Base-by-base conservation (phyloP, 2,888 invertebrate genomes). In the Tridacna crocea region DNA sequence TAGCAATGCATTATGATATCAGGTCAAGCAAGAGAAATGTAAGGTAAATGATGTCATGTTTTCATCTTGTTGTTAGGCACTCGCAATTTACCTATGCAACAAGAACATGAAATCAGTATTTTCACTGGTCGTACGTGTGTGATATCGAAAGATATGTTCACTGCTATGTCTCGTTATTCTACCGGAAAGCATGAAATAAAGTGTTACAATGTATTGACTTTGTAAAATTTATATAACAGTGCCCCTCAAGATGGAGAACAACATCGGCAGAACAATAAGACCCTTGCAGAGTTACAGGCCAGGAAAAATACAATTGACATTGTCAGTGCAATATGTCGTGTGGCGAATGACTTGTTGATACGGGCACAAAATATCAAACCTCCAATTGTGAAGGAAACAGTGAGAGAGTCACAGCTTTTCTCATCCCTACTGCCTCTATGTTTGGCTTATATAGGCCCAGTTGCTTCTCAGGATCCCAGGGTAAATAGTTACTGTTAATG, bases 351-450 rank as follows among this genome's bases (percentile, higher is more conserved):
- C 89, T 95, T 98, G 77, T 95, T 98, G 90, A 96, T 96, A n/a
- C 94, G 96, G 75, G 96, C 97, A 0, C 96, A 97, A 65, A 97
- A 97, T 73, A 81, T 85, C 19, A 76, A 82, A 27, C 85, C 91
- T 84, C 92, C 91, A 55, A 88, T 89, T 60, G 90, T 93, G 61
- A 89, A 91, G 60, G 93, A 93, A 66, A 95, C 96, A 70, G 93
- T 97, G 51, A 96, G 96, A 68, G 95, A 95, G 61, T 96, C 96
- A 3, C 95, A 95, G 84, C 94, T 96, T 88, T 96, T 97, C 92
- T 97, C 96, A 58, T 97, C 97, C 0, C 95, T 99, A 68, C 94
- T 99, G 89, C 98, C 98, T 0, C 95, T 97, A 83, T 96, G 97
- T 22, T 95, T 98, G 92, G 97, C 98, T 12, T 97, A 98, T 91